Conservation (phyloP, 2,113 vertebrate species). For the Siniperca knerii region DNA sequence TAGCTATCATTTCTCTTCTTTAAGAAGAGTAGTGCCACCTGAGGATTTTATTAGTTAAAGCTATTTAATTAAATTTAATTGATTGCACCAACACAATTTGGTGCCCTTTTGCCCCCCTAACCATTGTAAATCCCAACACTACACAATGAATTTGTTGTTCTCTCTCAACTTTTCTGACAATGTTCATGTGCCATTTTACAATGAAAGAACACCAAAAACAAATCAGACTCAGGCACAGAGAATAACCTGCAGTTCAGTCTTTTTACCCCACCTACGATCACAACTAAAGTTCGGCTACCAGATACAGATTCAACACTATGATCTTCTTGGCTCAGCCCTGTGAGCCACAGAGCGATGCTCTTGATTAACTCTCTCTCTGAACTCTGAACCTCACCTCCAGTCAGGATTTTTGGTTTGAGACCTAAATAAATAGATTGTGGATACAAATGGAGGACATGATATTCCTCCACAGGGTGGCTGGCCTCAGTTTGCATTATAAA, state of each 20-base stretch:
- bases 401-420: conserved; percentile 22
- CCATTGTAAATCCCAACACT: too few species aligned
- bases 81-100: too few species aligned
- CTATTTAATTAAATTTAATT: too few species aligned
- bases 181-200: neutral
- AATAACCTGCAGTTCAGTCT: conserved; percentile 4
- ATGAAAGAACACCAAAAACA: neutral
- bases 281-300: conserved; percentile 8
- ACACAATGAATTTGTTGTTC: neutral
- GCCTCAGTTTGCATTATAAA: conserved; percentile 35
- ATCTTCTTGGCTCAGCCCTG: neutral
- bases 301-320: conserved; percentile 2
- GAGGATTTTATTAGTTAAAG: too few species aligned
- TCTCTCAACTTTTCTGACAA: conserved; percentile 10
- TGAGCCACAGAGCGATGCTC: neutral
- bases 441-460: conserved; percentile 23
- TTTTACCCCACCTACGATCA: conserved; percentile 7
- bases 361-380: conserved; percentile 32
- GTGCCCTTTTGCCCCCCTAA: too few species aligned
- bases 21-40: too few species aligned
- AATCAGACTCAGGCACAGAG: neutral
- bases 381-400: conserved; percentile 14
- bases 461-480: conserved; percentile 7
- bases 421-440: neutral
- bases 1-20: too few species aligned